Evolutionary conservation across 2,113 vertebrate species (phyloP).

Genomic region (Puntigrus tetrazona): DNA sequence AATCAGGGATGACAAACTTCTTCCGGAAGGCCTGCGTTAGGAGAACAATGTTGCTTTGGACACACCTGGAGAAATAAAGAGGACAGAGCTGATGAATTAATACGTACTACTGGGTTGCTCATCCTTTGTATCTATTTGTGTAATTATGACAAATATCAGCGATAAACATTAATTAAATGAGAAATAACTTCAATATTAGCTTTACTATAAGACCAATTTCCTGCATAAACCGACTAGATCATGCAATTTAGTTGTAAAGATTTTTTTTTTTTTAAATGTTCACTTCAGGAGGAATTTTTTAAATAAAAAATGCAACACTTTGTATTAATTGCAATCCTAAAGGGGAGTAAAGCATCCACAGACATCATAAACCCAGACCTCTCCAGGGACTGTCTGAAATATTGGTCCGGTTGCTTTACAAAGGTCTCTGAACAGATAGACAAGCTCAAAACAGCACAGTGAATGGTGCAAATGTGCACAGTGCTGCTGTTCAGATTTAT

Average conservation of each 20-base stretch:
- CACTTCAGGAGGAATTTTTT: no score
- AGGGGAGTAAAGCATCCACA: not conserved
- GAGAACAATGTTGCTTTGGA: conserved; percentile 98
- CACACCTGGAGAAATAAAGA: conserved; percentile 80
- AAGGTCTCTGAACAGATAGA: not conserved
- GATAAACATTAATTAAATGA: not conserved
- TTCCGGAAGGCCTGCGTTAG: conserved; percentile 98
- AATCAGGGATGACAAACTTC: conserved; percentile 99
- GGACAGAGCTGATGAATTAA: not conserved
- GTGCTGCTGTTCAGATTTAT: not conserved
- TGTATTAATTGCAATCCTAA: no score
- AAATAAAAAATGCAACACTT: no score
- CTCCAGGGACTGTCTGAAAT: not conserved
- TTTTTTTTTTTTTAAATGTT: no score
- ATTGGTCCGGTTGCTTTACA: not conserved
- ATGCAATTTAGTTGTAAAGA: no score
- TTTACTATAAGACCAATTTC: not conserved
- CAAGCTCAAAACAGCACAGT: conserved; percentile 16
- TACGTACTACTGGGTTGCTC: not conserved
- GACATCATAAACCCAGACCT: not conserved
- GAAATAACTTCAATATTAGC: not conserved
- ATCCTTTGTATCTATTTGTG: not conserved
- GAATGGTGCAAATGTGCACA: no score
- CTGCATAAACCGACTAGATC: no score
- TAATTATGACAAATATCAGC: not conserved